phyloP scores from a whole-genome alignment of 2,797 vertebrate species.

The Pteronotus mesoamericanus region DNA sequence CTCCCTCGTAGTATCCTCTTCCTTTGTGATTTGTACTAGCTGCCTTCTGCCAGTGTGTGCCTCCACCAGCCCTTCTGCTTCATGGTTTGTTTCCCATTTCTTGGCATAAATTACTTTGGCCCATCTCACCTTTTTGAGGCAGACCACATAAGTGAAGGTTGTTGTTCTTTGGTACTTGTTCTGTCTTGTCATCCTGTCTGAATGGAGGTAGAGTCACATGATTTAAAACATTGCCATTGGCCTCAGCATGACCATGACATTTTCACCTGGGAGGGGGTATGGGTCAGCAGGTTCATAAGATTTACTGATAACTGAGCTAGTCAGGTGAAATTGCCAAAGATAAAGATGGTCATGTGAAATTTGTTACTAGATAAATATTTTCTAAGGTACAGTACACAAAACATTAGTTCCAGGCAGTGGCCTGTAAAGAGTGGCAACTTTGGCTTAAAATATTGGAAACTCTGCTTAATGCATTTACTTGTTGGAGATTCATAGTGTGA shows the following conservation, averaged over 20 bases:
- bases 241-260: neutral
- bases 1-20: neutral
- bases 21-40: neutral
- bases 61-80: neutral
- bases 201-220: neutral
- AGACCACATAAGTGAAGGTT: neutral
- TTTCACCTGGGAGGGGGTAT: neutral
- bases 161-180: neutral
- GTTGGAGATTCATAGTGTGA: neutral
- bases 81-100: neutral
- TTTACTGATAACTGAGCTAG: conserved; percentile 13
- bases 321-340: neutral
- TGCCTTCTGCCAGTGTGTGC: neutral
- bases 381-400: neutral
- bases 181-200: neutral
- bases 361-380: conserved; percentile 42
- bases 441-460: neutral
- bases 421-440: neutral
- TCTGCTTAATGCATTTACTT: neutral
- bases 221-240: neutral
- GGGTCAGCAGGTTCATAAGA: neutral
- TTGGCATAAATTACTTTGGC: neutral
- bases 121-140: neutral
- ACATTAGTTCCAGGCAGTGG: neutral
- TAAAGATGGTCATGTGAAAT: neutral